A percentile compares a stretch with the other conserved stretches of the same genome.
These are phyloP conservation scores for Clarias magur DNA, from an alignment of 2,113 vertebrate genomes.

Conservation along the genomic window DNA sequence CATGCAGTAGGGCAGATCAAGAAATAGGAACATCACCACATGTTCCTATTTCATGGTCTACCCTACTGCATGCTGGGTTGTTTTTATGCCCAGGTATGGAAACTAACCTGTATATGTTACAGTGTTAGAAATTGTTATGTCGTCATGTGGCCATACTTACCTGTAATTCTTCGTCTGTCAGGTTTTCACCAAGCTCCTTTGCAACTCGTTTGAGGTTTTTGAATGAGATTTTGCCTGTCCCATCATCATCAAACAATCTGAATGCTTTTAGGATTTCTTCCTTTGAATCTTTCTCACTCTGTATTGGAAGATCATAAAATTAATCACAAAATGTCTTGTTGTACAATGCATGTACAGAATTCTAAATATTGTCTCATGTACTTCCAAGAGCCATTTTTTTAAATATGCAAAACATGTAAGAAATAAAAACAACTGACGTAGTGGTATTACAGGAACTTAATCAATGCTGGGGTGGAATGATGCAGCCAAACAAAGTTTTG, in stretches of 20 bases:
- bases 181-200: slow-evolving; percentile 89
- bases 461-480: not conserved
- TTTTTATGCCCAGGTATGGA: not conserved
- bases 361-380: not conserved
- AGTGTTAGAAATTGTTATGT: not conserved
- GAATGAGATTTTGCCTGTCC: slow-evolving; percentile 90
- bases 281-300: slow-evolving; percentile 90
- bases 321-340: not conserved
- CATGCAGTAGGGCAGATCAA: not conserved
- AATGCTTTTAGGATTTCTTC: slow-evolving; percentile 95
- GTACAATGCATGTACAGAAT: not conserved
- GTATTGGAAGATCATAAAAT: slow-evolving; percentile 27
- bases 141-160: slow-evolving; percentile 60
- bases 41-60: too few species aligned
- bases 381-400: not conserved
- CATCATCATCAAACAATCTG: slow-evolving; percentile 88
- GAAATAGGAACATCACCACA: not conserved
- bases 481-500: not conserved
- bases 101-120: not conserved
- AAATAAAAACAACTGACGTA: not conserved
- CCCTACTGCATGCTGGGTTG: not conserved
- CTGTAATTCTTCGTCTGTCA: slow-evolving; percentile 91
- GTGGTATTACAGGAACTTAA: not conserved
- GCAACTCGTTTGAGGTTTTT: slow-evolving; percentile 90
- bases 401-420: not conserved